Evolutionary conservation across 2,113 vertebrate species (phyloP).

Genomic region (Phalacrocorax brasilianus): DNA sequence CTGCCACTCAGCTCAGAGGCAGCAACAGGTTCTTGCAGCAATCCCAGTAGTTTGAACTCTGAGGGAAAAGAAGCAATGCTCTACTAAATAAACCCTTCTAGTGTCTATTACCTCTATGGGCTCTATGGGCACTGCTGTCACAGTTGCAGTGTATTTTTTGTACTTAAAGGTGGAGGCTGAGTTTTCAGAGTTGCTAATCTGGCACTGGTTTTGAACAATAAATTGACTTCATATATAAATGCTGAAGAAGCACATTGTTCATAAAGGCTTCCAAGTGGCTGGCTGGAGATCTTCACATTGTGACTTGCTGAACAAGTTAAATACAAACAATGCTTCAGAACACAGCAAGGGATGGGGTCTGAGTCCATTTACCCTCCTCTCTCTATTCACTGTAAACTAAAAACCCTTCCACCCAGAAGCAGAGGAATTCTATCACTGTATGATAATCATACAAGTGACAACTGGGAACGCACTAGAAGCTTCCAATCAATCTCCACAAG

Average conservation of each 20-base stretch:
- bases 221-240: neutral
- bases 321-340: neutral
- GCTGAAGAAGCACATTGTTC: neutral
- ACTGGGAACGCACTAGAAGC: neutral
- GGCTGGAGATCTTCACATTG: neutral
- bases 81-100: neutral
- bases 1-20: neutral
- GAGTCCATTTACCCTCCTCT: neutral
- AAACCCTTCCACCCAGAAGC: neutral
- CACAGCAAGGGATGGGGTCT: neutral
- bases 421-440: neutral
- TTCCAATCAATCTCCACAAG: neutral
- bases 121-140: neutral
- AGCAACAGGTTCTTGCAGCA: neutral
- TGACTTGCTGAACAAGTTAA: neutral
- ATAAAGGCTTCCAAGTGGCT: neutral
- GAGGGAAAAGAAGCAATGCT: neutral
- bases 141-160: neutral
- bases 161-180: neutral
- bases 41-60: neutral
- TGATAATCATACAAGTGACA: neutral
- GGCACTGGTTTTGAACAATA: neutral
- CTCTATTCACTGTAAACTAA: neutral
- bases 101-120: neutral
- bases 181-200: neutral